Conservation (phyloP, 1,140 invertebrate species). For the Microplitis demolitor region DNA sequence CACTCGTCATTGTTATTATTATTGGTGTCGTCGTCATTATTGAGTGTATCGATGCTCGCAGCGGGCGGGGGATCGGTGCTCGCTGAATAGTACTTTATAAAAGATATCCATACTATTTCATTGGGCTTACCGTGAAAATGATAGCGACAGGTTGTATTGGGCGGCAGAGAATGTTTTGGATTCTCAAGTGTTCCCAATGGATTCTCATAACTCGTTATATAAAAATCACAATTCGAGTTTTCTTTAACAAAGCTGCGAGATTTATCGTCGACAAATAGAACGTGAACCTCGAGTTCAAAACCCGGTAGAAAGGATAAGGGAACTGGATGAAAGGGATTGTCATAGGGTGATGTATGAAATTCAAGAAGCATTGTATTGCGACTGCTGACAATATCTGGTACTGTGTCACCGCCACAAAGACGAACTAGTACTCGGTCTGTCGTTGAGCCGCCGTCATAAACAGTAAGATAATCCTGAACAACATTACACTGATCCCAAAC, state of each 20-base stretch:
- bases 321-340: slow-evolving; percentile 80
- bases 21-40: too few relatives aligned
- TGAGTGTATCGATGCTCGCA: slow-evolving; percentile 65
- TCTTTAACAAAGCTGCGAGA: slow-evolving; percentile 75
- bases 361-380: slow-evolving; percentile 79
- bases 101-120: slow-evolving; percentile 83
- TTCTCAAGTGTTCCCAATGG: slow-evolving; percentile 74
- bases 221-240: slow-evolving; percentile 75
- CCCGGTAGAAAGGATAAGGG: slow-evolving; percentile 78
- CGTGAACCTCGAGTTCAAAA: slow-evolving; percentile 81
- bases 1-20: slow-evolving; percentile 64
- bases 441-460: slow-evolving; percentile 78
- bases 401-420: slow-evolving; percentile 81
- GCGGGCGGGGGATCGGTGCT: slow-evolving; percentile 65
- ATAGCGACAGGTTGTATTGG: slow-evolving; percentile 81
- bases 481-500: slow-evolving; percentile 82
- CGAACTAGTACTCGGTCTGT: slow-evolving; percentile 75
- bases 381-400: slow-evolving; percentile 80
- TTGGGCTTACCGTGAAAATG: slow-evolving; percentile 71
- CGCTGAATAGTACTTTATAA: slow-evolving; percentile 79
- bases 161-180: slow-evolving; percentile 80
- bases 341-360: slow-evolving; percentile 81
- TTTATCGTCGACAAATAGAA: slow-evolving; percentile 74
- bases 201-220: slow-evolving; percentile 75
- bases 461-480: slow-evolving; percentile 80